phyloP scores from a whole-genome alignment of 1,140 invertebrate genomes.

The Pinna nobilis region DNA sequence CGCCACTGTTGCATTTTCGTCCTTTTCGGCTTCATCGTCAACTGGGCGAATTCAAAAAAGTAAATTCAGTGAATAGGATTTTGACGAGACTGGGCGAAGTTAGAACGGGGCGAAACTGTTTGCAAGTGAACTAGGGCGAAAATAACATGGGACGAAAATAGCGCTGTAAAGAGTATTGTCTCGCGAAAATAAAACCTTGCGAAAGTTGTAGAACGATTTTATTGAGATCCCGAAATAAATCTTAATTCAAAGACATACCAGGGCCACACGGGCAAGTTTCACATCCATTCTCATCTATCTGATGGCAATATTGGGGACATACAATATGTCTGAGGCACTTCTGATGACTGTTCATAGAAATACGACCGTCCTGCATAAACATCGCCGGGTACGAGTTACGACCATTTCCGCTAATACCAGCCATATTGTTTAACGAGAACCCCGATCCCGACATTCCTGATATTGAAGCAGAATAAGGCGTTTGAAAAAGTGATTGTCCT shows the following conservation, averaged over 20 bases:
- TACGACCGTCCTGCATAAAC: constrained; percentile 29
- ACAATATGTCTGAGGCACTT: constrained; percentile 32
- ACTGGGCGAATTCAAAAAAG: too few species aligned
- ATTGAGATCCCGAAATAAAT: too few species aligned
- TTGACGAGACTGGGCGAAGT: too few species aligned
- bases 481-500: constrained; percentile 31
- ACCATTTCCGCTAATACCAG: constrained; percentile 1
- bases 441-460: background rate
- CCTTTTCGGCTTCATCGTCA: too few species aligned
- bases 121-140: too few species aligned
- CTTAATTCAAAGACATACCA: constrained; percentile 20
- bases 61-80: too few species aligned
- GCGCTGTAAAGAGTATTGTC: too few species aligned
- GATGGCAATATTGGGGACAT: constrained; percentile 36
- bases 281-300: constrained; percentile 35
- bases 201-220: background rate
- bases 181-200: too few species aligned
- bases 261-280: constrained; percentile 42
- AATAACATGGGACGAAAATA: too few species aligned
- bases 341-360: constrained; percentile 1
- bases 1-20: too few species aligned
- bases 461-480: constrained; percentile 30
- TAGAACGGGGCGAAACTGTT: too few species aligned
- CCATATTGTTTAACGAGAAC: constrained; percentile 1
- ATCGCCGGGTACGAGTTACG: constrained; percentile 15